Evolutionary conservation across 2,797 vertebrate species (phyloP), one percentile per base, ranked within the genome.

Genomic region (Limnodromus scolopaceus): DNA sequence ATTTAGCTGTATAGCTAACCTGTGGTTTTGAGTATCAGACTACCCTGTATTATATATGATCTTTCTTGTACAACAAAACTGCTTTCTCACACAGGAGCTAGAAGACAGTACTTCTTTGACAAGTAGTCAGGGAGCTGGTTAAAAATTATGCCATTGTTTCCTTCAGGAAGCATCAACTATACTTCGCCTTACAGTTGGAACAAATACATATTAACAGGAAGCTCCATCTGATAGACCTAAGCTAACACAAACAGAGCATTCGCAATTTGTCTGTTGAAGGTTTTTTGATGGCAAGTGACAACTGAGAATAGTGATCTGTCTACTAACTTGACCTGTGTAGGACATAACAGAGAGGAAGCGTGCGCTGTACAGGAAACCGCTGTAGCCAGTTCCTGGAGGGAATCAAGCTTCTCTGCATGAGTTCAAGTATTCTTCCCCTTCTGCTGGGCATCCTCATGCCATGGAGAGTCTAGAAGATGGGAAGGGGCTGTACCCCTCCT

Each of bases 131-230:
- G 64, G 64, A 95, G 75, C 77, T 89, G 84, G 81, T 97, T 97
- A 94, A 93, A 97, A 96, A 96, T 77, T 6, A 89, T 93, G 90
- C 92, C 86, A 91, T 96, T 97, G 95, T 97, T 97, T 96, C 94
- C 78, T 96, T 94, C 96, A 97, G 96, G 97, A 97, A 97, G 93
- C 65, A 87, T 92, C 95, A 95, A 78, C 86, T 75, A 27, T 80
- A 57, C 51, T 97, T 93, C 78, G 94, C 75, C 69, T 94, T 58
- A 36, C n/a, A 30, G 75, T 8, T 96, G 69, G 92, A 96, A 96
- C 94, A 97, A 96, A 83, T 71, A 95, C 36, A 2, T 58, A 20
- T 75, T 96, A 94, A 96, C 97, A 97, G 97, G 97, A 97, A 97
- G 69, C 78, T 89, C 25, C 36, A 45, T 94, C 88, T 51, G 88